Base-by-base conservation (phyloP, 2,797 vertebrate species). In the Acanthurus tractus region DNA sequence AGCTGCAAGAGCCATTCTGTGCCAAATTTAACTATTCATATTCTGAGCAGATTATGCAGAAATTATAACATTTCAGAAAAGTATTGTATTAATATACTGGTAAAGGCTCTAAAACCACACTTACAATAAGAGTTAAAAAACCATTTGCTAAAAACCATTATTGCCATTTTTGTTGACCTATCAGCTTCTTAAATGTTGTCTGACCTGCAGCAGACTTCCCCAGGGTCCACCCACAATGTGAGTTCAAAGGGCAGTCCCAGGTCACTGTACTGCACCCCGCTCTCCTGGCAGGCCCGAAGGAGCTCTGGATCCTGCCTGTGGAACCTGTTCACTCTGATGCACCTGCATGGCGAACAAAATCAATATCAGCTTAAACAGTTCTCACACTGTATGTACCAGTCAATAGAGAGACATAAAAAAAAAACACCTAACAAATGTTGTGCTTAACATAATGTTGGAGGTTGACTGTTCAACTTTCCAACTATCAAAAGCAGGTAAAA, bases 151-250 rank as follows among this genome's bases (percentile, higher is more conserved):
- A 29, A 29, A 29, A 29, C 29, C 29, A 29, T 29, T 29, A 29
- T 29, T 29, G 29, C 5, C 29, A 3, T 29, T 29, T 29, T 29
- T 29, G 29, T 29, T 29, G 29, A 29, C 3, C 29, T 29, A 29
- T 40, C 38, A 40, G 10, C 6, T 40, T 40, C 38, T 40, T 9
- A 40, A 40, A 40, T 11, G 8, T 40, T 40, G 22, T 17, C 93
- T 91, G 70, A 95, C 95, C 95, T 93, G 86, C 95, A 96, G 74
- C 94, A 94, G 34, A 95, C 94, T 74, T 94, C 94, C 49, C 95
- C 94, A 12, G 95, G 95, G 72, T 96, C 95, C 42, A 92, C 92
- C 95, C 95, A 96, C 64, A 95, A 17, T 0, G 95, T 95, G 49
- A 96, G 84, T 23, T 96, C 95, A 45, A 38, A 65, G 8, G 94